Conservation (phyloP, 2,113 vertebrate genomes). For the Chrysemys picta region DNA sequence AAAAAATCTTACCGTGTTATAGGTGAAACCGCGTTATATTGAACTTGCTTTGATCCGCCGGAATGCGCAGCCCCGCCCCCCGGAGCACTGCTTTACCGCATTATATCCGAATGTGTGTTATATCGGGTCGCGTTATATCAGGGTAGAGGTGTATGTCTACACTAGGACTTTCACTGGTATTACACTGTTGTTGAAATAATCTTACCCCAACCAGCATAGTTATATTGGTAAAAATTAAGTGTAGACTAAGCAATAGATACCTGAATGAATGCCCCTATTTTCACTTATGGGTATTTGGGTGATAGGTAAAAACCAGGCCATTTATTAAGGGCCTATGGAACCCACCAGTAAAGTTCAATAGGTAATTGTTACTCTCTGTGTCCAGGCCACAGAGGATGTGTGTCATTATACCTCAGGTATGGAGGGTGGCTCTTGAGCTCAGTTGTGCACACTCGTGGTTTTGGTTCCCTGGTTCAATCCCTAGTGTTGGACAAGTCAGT, state of each 20-base stretch:
- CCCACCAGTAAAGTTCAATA: not conserved
- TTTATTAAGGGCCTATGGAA: not conserved
- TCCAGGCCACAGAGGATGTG: not conserved
- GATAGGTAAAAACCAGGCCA: not conserved
- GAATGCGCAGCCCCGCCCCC: no score
- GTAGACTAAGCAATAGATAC: not conserved
- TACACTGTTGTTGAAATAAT: not conserved
- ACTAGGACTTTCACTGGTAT: not conserved
- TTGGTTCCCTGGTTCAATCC: not conserved
- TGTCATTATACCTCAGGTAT: not conserved
- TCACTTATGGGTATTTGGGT: not conserved
- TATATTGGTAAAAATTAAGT: not conserved
- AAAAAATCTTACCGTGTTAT: no score
- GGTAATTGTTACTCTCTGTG: not conserved
- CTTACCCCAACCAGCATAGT: not conserved
- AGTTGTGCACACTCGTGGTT: not conserved
- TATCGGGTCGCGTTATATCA: no score
- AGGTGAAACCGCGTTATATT: no score
- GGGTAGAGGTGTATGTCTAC: not conserved
- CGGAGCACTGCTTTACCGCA: no score
- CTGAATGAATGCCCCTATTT: not conserved
- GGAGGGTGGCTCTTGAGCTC: not conserved
- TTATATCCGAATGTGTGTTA: no score
- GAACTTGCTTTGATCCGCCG: no score
- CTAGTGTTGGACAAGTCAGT: not conserved